Evolutionary conservation across 2,113 vertebrate genomes (phyloP).

Genomic region (Calypte anna): DNA sequence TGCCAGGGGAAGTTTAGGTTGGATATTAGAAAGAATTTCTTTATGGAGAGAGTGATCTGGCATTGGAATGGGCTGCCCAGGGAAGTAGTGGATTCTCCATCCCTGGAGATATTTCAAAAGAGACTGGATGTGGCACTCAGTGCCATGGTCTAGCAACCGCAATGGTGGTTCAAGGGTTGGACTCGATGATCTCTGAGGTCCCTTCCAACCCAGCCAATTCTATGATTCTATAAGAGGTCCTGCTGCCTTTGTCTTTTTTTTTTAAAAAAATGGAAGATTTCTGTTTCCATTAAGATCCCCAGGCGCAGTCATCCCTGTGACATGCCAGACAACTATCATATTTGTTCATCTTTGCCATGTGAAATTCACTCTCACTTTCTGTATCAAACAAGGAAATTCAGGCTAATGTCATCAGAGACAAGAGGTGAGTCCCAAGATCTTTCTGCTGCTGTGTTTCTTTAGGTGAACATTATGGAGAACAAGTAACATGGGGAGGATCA

Average conservation of each 20-base stretch:
- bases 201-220: too few species aligned
- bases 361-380: neutral
- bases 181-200: too few species aligned
- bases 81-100: too few species aligned
- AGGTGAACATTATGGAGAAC: neutral
- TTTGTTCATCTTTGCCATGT: neutral
- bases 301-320: neutral
- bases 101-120: too few species aligned
- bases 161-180: too few species aligned
- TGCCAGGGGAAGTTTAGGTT: too few species aligned
- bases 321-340: fast-evolving
- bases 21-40: too few species aligned
- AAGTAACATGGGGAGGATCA: neutral
- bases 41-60: too few species aligned
- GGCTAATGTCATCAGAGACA: neutral
- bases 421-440: neutral
- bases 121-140: too few species aligned
- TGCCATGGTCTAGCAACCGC: too few species aligned
- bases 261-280: neutral
- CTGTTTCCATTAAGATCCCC: neutral
- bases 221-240: neutral
- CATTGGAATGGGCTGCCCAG: too few species aligned
- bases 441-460: neutral
- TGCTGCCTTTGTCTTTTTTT: neutral
- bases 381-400: neutral